Percentiles rank a stretch among this genome's conserved stretches.
Evolutionary conservation across 2,113 vertebrate species (phyloP).

Genomic region (Daboia siamensis): DNA sequence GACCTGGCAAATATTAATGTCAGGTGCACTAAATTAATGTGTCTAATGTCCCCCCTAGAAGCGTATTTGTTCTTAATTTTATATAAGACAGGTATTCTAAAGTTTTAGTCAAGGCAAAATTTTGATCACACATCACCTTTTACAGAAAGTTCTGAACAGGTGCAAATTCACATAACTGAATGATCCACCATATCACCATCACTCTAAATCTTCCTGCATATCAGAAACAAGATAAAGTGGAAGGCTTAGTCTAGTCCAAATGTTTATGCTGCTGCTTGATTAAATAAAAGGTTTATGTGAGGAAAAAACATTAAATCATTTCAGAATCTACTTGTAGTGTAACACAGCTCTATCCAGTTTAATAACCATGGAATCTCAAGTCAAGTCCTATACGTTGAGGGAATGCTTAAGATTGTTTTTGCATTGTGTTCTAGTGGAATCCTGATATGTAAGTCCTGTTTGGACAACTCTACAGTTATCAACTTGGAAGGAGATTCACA

Average conservation of each 20-base stretch:
- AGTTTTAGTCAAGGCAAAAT: not conserved
- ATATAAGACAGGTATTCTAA: not conserved
- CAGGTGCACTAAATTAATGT: not conserved
- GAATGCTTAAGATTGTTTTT: not conserved
- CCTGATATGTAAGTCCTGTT: conserved; percentile 38
- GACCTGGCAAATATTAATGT: not conserved
- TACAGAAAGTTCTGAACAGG: not conserved
- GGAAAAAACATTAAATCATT: not conserved
- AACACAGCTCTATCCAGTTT: not conserved
- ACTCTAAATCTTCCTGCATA: not conserved
- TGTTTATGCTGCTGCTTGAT: not conserved
- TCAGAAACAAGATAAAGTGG: not conserved
- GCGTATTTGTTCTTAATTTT: not conserved
- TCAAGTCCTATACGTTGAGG: not conserved
- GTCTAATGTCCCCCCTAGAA: not conserved
- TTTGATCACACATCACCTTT: not conserved
- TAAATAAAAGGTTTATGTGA: not conserved
- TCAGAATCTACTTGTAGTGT: not conserved
- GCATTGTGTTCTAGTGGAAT: conserved; percentile 19
- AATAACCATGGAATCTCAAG: not conserved
- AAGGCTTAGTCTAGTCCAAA: not conserved
- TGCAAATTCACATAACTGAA: not conserved
- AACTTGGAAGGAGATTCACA: rapidly evolving
- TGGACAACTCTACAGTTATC: rapidly evolving
- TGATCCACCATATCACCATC: not conserved